Evolutionary conservation across 2,113 vertebrate species (phyloP).

Genomic region (Uria lomvia): DNA sequence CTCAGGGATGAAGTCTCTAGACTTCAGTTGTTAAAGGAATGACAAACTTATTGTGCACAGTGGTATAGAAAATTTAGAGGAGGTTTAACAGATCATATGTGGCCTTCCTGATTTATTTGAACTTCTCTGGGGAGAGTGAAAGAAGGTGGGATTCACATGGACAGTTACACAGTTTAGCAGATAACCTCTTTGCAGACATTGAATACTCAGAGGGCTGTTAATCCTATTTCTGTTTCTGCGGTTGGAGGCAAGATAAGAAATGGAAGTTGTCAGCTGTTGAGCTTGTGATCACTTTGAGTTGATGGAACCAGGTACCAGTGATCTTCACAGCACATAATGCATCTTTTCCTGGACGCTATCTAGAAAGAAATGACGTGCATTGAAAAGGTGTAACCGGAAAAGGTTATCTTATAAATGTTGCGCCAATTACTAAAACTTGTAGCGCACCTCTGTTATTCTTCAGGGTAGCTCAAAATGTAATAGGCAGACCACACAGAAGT

Average conservation of each 20-base stretch:
- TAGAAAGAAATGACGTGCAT: background rate
- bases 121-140: background rate
- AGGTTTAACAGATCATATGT: background rate
- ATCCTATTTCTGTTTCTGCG: background rate
- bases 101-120: background rate
- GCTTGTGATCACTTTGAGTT: background rate
- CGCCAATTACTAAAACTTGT: background rate
- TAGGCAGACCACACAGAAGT: background rate
- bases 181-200: background rate
- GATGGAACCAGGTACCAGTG: background rate
- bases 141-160: background rate
- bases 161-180: background rate
- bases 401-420: background rate
- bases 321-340: background rate
- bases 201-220: background rate
- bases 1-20: background rate
- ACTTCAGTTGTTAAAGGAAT: background rate
- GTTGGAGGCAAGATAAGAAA: background rate
- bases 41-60: background rate
- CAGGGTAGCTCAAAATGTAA: background rate
- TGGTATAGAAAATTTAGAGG: background rate
- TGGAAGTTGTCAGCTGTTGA: background rate
- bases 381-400: background rate
- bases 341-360: background rate
- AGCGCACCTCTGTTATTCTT: background rate